These are phyloP conservation scores for Leucania comma DNA, from an alignment of 2,888 invertebrate genomes.

Conservation along the genomic window DNA sequence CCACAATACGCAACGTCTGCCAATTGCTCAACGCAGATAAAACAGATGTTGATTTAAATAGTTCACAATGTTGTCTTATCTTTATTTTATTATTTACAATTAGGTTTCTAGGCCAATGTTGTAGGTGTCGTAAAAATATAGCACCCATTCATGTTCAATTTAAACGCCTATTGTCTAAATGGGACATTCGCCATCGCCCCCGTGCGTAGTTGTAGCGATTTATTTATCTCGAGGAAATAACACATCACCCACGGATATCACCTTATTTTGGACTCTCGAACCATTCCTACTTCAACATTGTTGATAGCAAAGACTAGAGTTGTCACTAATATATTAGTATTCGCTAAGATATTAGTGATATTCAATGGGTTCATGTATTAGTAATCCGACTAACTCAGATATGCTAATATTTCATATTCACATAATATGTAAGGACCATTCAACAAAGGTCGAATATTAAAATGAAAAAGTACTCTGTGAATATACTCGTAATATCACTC, in stretches of 20 bases:
- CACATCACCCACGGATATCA: no score
- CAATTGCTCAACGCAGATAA: no score
- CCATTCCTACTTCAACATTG: constrained; percentile 2
- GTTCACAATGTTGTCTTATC: neutral
- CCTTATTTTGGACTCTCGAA: constrained; percentile 6
- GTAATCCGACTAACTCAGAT: no score
- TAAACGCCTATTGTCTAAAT: constrained; percentile 1
- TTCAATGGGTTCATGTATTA: no score
- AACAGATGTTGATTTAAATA: constrained; percentile 3
- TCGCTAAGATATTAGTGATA: no score
- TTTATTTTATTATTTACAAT: neutral
- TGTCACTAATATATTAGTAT: no score
- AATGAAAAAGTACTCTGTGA: no score
- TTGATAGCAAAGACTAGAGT: constrained; percentile 26
- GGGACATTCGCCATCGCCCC: neutral
- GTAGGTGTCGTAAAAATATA: constrained; percentile 15
- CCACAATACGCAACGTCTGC: no score
- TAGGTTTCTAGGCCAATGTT: neutral
- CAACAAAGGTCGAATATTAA: no score
- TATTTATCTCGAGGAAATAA: constrained; percentile 16
- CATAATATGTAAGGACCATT: no score
- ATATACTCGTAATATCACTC: no score
- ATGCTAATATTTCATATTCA: no score
- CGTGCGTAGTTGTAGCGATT: constrained; percentile 7
- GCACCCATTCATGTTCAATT: constrained; percentile 11